Evolutionary conservation across 2,797 vertebrate species (phyloP).

Genomic region (Limosa lapponica): DNA sequence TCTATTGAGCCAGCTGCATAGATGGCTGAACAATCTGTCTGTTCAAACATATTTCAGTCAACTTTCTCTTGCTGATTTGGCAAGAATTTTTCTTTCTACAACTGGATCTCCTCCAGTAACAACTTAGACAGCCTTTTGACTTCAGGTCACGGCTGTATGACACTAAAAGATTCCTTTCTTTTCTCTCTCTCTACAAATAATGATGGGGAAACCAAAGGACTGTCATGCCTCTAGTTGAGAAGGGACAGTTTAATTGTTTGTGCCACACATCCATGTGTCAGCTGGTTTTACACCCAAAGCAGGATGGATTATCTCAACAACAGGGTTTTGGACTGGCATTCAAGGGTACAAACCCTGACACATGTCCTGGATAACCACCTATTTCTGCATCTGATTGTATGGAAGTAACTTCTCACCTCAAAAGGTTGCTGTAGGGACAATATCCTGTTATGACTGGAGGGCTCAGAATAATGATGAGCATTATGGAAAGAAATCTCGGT

Average conservation of each 20-base stretch:
- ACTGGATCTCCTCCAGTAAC: conserved; percentile 59
- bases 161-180: conserved; percentile 32
- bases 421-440: not conserved
- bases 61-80: conserved; percentile 50
- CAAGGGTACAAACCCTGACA: not conserved
- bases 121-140: conserved; percentile 47
- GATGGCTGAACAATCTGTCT: conserved; percentile 58
- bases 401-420: not conserved
- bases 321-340: not conserved
- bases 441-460: not conserved
- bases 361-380: not conserved
- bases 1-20: conserved; percentile 33
- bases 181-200: not conserved
- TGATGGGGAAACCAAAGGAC: not conserved
- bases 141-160: conserved; percentile 13
- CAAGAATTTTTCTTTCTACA: conserved; percentile 26
- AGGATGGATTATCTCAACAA: not conserved
- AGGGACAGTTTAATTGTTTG: not conserved
- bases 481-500: not conserved
- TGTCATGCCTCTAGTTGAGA: not conserved
- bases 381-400: not conserved
- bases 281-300: not conserved
- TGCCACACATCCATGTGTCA: not conserved
- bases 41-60: conserved; percentile 47
- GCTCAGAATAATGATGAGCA: not conserved